A percentile compares a stretch with the other conserved stretches of the same genome.
Conservation (phyloP, 2,797 vertebrate species). For the Ibycter americanus region DNA sequence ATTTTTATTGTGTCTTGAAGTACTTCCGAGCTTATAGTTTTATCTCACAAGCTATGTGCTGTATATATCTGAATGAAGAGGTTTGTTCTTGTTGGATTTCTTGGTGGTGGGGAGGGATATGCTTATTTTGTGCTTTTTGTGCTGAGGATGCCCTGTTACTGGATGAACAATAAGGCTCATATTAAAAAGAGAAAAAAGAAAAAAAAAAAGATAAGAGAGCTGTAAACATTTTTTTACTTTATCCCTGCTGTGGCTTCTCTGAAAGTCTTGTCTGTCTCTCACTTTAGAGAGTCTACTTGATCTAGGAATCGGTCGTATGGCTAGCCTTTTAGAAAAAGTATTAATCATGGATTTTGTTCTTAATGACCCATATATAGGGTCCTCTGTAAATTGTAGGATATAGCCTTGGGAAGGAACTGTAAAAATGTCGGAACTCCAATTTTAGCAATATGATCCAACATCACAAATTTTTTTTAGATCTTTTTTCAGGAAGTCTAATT, state of each 20-base stretch:
- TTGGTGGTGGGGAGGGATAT: not conserved
- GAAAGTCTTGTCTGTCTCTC: not conserved
- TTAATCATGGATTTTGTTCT: not conserved
- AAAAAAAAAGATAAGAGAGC: not conserved
- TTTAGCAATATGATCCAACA: not conserved
- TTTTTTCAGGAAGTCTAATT: not conserved
- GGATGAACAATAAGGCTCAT: not conserved
- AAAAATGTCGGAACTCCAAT: not conserved
- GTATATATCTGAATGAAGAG: not conserved
- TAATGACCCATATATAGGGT: not conserved
- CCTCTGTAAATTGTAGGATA: not conserved
- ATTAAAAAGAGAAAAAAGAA: not conserved
- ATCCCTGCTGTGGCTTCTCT: not conserved
- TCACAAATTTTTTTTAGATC: not conserved
- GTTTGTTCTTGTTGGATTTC: not conserved
- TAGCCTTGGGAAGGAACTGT: not conserved
- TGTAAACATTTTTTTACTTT: not conserved
- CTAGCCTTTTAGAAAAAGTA: not conserved
- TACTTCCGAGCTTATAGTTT: not conserved
- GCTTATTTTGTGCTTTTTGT: not conserved
- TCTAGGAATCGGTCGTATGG: not conserved
- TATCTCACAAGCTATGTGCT: not conserved
- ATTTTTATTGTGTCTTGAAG: not conserved
- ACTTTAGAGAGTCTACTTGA: not conserved
- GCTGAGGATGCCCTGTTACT: not conserved